These are phyloP conservation scores for Drosophila nigrodunni DNA, from an alignment of 1,140 invertebrate species.

Conservation along the genomic window DNA sequence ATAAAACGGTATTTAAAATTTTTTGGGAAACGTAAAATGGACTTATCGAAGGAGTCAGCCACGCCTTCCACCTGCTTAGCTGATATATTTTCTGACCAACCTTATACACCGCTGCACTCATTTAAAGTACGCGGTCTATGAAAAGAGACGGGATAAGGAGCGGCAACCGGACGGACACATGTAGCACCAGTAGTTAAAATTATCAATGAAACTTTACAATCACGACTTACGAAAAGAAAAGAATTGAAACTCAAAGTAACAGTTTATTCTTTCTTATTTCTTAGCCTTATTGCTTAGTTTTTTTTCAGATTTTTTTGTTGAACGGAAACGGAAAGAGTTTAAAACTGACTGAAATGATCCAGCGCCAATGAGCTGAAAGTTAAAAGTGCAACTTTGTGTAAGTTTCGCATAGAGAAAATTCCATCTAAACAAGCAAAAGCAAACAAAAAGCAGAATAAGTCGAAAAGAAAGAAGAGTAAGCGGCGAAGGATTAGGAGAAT, in stretches of 20 bases:
- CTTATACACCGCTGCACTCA: too few species aligned
- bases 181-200: slow-evolving; percentile 72
- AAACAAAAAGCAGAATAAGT: too few species aligned
- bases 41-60: too few species aligned
- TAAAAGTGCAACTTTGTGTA: slow-evolving; percentile 66
- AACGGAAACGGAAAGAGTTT: slow-evolving; percentile 30
- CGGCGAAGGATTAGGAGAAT: not conserved
- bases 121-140: too few species aligned
- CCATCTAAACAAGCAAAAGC: slow-evolving; percentile 19
- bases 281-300: not conserved
- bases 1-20: too few species aligned
- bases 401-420: slow-evolving; percentile 50
- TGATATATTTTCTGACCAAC: too few species aligned
- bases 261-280: not conserved
- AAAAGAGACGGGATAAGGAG: not conserved
- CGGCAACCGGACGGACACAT: slow-evolving; percentile 37
- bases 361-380: slow-evolving; percentile 53
- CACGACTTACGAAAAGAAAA: slow-evolving; percentile 42
- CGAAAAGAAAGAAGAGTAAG: not conserved
- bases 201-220: slow-evolving; percentile 82
- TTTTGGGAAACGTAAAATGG: too few species aligned
- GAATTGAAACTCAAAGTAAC: slow-evolving; percentile 35
- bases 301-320: not conserved
- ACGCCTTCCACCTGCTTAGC: too few species aligned
- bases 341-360: slow-evolving; percentile 56